A percentile compares a stretch with the other conserved stretches of the same genome.
Evolutionary conservation across 1,140 invertebrate genomes (phyloP).

Genomic region (Argopecten irradians): DNA sequence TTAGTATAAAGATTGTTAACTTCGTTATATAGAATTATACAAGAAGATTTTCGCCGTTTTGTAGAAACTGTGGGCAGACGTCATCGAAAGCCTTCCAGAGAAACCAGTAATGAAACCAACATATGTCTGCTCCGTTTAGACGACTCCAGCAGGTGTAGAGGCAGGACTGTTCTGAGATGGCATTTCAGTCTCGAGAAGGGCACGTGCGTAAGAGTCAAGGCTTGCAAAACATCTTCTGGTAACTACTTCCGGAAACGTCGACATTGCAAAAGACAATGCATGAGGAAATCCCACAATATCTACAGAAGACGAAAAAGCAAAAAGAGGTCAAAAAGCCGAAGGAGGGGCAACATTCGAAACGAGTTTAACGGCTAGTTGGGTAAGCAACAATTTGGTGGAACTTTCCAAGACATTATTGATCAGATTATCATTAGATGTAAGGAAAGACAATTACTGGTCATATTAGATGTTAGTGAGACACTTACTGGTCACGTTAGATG

Average conservation of each 20-base stretch:
- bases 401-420: neutral
- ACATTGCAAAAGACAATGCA: constrained; percentile 45
- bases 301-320: neutral
- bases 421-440: neutral
- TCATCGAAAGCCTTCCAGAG: neutral
- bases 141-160: neutral
- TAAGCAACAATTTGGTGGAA: neutral
- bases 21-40: too few relatives aligned
- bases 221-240: constrained; percentile 35
- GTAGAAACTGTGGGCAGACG: neutral
- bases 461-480: too few relatives aligned
- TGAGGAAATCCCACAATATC: neutral
- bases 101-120: constrained; percentile 7
- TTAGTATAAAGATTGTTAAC: too few relatives aligned
- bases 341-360: neutral
- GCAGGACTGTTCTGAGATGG: neutral
- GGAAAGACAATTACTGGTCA: neutral
- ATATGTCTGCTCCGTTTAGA: neutral
- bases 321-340: neutral
- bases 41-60: too few relatives aligned
- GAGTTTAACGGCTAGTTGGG: neutral
- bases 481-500: too few relatives aligned
- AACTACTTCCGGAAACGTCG: constrained; percentile 38
- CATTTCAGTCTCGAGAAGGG: constrained; percentile 28
- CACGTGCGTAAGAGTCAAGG: constrained; percentile 39